Base-by-base conservation (phyloP, 1,140 invertebrate species). In the Drosophila persimilis region DNA sequence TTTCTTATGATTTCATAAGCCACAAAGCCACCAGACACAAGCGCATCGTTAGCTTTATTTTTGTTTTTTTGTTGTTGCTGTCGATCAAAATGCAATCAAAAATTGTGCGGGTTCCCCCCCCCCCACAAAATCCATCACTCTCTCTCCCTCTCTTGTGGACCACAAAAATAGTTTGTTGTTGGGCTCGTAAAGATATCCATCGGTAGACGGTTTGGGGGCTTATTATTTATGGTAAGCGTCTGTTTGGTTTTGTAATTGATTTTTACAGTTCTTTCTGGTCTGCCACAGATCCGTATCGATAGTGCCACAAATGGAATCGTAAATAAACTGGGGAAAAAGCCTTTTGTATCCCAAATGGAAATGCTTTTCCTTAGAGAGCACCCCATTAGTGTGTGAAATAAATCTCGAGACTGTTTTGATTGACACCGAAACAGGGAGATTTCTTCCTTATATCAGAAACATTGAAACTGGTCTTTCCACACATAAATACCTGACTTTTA, bases 1-100 rank as follows among this genome's bases (percentile, higher is more conserved):
- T 39, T 62, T 65, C 79, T 86, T 86, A 74, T 65, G 58, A 75
- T 74, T 85, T 74, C 46, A 65, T 77, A 76, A 84, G 75, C 80
- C 57, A 62, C 58, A 78, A 13, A 9, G 3, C 11, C 11, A 4
- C 57, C 67, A 76, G 56, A 45, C 70, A 80, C 52, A 64, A 50
- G 50, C 47, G 47, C 59, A 76, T 86, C 81, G 80, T 85, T 86
- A 80, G 75, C 69, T 53, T 79, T 64, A 55, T 77, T 61, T 80
- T 15, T 62, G 46, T 79, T 61, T 0, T 17, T 0, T 77, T 62
- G 46, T 79, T 61, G 80, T 61, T 67, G 71, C 72, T 73, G 83
- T 86, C 81, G 81, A 86, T 86, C 81, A 86, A 86, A 86, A 88
- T 86, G 81, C 81, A 86, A 86, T 86, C 81, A 86, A 86, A 39